Conservation (phyloP, 2,797 vertebrate species). For the Alcedo quadribrachys region DNA sequence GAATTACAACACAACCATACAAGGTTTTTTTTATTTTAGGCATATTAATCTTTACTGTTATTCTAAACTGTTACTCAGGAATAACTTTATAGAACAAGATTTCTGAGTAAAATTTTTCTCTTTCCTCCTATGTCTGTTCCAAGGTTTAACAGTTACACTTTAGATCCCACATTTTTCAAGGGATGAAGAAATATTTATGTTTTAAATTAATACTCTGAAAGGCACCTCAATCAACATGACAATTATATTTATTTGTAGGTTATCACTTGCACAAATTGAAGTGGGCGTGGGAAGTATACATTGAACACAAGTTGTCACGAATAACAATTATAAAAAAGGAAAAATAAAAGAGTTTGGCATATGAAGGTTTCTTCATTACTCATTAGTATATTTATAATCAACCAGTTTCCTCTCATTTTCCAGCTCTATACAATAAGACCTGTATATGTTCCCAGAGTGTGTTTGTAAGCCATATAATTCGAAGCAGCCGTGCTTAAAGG, state of each 20-base stretch:
- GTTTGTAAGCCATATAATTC: constrained; percentile 40
- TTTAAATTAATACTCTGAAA: constrained; percentile 24
- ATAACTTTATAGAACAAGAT: neutral
- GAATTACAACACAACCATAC: neutral
- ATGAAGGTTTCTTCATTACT: constrained; percentile 71
- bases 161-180: neutral
- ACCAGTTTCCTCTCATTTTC: constrained; percentile 80
- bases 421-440: constrained; percentile 77
- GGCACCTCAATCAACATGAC: neutral
- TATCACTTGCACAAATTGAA: neutral
- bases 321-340: constrained; percentile 38
- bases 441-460: constrained; percentile 78
- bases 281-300: neutral
- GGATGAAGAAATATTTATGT: neutral
- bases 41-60: neutral
- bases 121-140: neutral
- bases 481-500: constrained; percentile 59
- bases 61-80: neutral
- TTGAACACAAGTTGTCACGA: constrained; percentile 12
- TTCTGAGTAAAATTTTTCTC: neutral
- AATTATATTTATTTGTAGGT: constrained; percentile 11
- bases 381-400: constrained; percentile 75
- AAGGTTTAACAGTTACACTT: constrained; percentile 1
- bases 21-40: neutral
- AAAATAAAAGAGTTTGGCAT: constrained; percentile 64